Base-by-base conservation (phyloP, 2,888 invertebrate genomes). In the Cephus rjabovi region DNA sequence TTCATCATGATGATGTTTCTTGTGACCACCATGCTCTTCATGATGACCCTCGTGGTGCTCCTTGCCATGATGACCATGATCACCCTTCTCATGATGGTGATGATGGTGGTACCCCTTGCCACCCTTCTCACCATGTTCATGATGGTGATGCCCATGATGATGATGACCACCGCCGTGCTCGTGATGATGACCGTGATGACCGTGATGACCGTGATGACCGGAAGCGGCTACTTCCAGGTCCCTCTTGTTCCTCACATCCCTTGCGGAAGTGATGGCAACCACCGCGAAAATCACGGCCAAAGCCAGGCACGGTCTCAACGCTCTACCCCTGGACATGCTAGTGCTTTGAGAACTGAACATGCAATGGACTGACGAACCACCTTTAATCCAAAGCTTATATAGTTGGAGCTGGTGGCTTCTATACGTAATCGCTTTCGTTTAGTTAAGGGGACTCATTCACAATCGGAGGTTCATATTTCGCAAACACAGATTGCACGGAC, bases 1-100 rank as follows among this genome's bases (percentile, higher is more conserved):
- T 89, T 96, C 95, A 85, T 96, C 96, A 90, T 96, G 95, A 86
- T 96, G 95, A 77, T 96, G 95, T 90, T 96, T 96, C 90, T 97
- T 95, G 91, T 96, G 96, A 0, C 96, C 96, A 23, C 95, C 95
- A 87, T 96, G 95, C 86, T 96, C 96, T 79, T 94, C 94, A 90
- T 96, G 95, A 87, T 96, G 95, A 12, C 95, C 95, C 80, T 94
- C 95, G 87, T 96, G 95, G 86, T 96, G 95, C 86, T 96, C 95
- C 87, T 96, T 95, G 37, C 95, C 96, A 87, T 96, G 95, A 78
- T 95, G 93, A 23, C 96, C 96, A 86, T 96, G 95, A 73, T 96
- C 96, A 9, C 95, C 96, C 88, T 96, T 95, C 83, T 89, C 85
- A 31, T 87, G 88, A 74, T 89, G 89, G 77, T 90, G 89, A 71